Evolutionary conservation across 1,140 invertebrate genomes (phyloP).

Genomic region (Goniozus legneri): DNA sequence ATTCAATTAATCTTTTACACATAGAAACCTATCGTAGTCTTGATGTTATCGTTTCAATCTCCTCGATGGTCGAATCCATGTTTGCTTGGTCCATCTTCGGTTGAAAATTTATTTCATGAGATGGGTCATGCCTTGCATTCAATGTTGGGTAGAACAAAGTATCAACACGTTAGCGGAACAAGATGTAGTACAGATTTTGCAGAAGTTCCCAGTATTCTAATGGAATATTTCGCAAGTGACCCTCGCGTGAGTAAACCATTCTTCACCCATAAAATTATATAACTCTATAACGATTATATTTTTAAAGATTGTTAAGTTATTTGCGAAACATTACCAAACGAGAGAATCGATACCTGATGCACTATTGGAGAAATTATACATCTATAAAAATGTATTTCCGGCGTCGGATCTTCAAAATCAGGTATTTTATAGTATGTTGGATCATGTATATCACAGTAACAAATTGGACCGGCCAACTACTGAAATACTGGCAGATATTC

Average conservation of each 20-base stretch:
- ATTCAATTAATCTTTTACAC: conserved; percentile 13
- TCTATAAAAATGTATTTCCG: conserved; percentile 80
- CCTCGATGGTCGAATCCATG: conserved; percentile 74
- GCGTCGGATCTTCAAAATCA: conserved; percentile 91
- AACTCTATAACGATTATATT: conserved; percentile 8
- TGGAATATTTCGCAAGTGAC: conserved; percentile 97
- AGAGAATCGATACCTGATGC: conserved; percentile 76
- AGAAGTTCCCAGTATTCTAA: conserved; percentile 95
- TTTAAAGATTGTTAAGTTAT: conserved; percentile 61
- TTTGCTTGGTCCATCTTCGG: conserved; percentile 75
- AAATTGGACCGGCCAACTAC: conserved; percentile 63
- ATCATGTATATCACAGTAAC: conserved; percentile 83
- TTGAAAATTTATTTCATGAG: conserved; percentile 98
- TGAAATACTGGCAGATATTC: conserved; percentile 75
- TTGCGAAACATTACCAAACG: conserved; percentile 90
- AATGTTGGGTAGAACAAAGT: conserved; percentile 91
- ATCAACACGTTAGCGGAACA: conserved; percentile 97
- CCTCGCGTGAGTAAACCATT: conserved; percentile 62
- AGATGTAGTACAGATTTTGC: conserved; percentile 96
- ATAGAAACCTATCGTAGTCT: conserved; percentile 87
- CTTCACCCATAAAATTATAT: background rate
- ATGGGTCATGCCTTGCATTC: conserved; percentile 99
- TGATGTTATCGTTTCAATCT: conserved; percentile 84
- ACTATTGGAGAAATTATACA: conserved; percentile 74
- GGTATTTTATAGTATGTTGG: conserved; percentile 66